Conservation (phyloP, 2,888 invertebrate species). For the Trachelus stipa region DNA sequence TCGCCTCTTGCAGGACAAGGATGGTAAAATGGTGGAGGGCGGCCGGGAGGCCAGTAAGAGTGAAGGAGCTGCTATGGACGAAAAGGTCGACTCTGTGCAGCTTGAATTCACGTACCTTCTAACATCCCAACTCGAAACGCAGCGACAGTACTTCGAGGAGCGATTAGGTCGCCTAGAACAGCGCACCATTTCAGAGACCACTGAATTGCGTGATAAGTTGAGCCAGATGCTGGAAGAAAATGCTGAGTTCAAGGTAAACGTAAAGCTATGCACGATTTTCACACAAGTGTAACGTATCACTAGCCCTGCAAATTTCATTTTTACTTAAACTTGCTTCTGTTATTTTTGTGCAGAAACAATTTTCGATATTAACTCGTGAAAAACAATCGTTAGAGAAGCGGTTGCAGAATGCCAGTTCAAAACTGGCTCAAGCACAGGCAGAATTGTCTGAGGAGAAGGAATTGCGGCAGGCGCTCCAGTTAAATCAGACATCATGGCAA, state of each 20-base stretch:
- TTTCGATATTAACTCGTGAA: conserved; percentile 72
- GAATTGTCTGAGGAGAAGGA: conserved; percentile 88
- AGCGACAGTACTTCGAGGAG: conserved; percentile 92
- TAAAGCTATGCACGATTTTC: conserved; percentile 15
- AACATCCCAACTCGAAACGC: conserved; percentile 95
- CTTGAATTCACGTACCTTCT: conserved; percentile 96
- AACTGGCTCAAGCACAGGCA: conserved; percentile 75
- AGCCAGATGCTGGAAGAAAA: conserved; percentile 69
- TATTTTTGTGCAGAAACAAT: conserved; percentile 64
- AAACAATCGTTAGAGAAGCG: conserved; percentile 80
- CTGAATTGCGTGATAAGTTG: conserved; percentile 70
- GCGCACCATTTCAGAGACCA: conserved; percentile 68
- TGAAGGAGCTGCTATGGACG: conserved; percentile 75
- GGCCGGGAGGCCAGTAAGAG: conserved; percentile 65
- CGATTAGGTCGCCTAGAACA: conserved; percentile 70
- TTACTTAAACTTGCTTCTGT: background rate
- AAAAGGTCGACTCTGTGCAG: conserved; percentile 94
- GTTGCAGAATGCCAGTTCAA: conserved; percentile 72
- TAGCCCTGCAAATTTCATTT: background rate
- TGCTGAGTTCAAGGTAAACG: conserved; percentile 53
- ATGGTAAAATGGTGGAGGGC: conserved; percentile 93
- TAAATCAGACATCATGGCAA: conserved; percentile 82
- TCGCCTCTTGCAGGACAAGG: conserved; percentile 96
- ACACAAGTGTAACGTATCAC: background rate
- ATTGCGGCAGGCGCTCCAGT: conserved; percentile 80